phyloP scores from a whole-genome alignment of 2,888 invertebrate genomes.

The Priocnemis perturbator region DNA sequence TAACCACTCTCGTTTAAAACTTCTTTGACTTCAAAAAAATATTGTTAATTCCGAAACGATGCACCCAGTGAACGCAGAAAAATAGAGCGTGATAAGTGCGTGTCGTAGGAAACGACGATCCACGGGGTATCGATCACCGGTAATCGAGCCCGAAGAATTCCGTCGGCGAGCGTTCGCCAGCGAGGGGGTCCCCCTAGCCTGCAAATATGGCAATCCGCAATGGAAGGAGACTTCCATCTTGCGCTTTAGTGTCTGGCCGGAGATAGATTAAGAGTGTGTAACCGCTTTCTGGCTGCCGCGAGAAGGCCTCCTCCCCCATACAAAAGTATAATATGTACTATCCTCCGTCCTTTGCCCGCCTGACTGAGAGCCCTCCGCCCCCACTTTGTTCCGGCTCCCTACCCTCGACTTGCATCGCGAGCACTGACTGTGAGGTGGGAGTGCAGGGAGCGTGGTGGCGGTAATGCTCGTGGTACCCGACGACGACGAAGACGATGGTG shows the following conservation, averaged over 20 bases:
- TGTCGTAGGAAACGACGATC: constrained; percentile 22
- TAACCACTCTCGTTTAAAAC: no score
- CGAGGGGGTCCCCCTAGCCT: constrained; percentile 20
- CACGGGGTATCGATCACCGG: constrained; percentile 31
- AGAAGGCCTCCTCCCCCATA: constrained; percentile 15
- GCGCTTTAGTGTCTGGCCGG: constrained; percentile 64
- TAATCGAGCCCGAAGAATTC: constrained; percentile 2
- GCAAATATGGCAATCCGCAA: constrained; percentile 62
- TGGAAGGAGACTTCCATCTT: constrained; percentile 67
- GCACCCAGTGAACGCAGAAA: no score
- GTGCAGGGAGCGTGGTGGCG: constrained; percentile 12
- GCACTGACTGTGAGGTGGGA: constrained; percentile 20
- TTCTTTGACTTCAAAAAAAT: no score
- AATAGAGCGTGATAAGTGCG: no score
- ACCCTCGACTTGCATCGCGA: constrained; percentile 17
- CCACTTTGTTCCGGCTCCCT: constrained; percentile 31
- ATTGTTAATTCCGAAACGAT: no score
- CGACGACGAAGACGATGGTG: constrained; percentile 3
- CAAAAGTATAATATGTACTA: constrained; percentile 56
- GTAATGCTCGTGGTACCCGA: not conserved
- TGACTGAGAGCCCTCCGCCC: constrained; percentile 45
- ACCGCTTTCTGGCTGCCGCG: constrained; percentile 47
- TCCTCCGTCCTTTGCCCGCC: constrained; percentile 48
- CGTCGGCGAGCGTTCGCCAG: constrained; percentile 4
- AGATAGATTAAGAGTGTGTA: constrained; percentile 64